These are phyloP conservation scores for Lithophane leautieri DNA, from an alignment of 2,888 invertebrate species.

Conservation along the genomic window DNA sequence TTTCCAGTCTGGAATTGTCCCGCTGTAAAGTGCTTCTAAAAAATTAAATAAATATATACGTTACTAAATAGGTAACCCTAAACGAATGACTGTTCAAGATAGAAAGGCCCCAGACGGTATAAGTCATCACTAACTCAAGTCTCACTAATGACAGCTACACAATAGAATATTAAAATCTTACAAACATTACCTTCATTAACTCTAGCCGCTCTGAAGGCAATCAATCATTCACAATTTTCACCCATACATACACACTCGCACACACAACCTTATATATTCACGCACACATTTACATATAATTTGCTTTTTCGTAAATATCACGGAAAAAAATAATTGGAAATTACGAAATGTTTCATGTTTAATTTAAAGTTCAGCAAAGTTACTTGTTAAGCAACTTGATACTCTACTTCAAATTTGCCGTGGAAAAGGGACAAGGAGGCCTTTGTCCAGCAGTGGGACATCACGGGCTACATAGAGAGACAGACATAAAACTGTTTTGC, in stretches of 20 bases:
- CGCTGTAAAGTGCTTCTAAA: not conserved
- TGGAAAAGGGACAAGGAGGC: too few relatives aligned
- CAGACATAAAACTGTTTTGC: too few relatives aligned
- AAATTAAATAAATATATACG: not conserved
- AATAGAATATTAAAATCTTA: constrained; percentile 52
- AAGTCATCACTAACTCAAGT: constrained; percentile 39
- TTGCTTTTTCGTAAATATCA: not conserved
- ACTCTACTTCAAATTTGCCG: too few relatives aligned
- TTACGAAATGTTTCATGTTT: not conserved
- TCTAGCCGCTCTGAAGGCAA: constrained; percentile 43
- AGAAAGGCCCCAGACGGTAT: constrained; percentile 23
- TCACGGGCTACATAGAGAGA: too few relatives aligned
- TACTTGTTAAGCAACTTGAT: too few relatives aligned
- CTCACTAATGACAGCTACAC: constrained; percentile 38
- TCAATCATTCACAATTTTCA: constrained; percentile 49
- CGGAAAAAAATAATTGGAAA: not conserved
- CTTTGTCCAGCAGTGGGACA: too few relatives aligned
- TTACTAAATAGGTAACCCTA: not conserved
- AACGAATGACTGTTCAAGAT: not conserved
- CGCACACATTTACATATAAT: not conserved
- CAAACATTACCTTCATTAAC: constrained; percentile 50
- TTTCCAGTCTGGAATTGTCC: not conserved
- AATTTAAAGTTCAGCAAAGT: not conserved
- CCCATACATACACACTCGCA: too few relatives aligned
- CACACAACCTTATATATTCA: not conserved